phyloP scores from a whole-genome alignment of 2,113 vertebrate genomes.

The Vulpes ferrilata region DNA sequence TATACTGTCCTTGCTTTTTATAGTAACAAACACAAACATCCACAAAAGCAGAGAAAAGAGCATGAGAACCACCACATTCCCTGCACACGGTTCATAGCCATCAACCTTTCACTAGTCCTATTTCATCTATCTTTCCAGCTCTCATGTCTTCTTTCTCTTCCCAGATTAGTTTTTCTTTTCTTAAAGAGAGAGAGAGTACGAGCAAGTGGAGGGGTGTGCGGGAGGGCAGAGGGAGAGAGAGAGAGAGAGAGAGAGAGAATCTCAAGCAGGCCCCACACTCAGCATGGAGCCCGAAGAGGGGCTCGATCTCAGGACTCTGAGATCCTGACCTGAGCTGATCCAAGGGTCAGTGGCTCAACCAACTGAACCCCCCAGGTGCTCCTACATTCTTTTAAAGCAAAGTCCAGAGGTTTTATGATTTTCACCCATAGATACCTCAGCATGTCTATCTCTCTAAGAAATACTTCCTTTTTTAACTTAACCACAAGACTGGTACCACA shows the following conservation, averaged over 20 bases:
- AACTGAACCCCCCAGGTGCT: background rate
- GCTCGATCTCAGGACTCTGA: background rate
- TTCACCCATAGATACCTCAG: constrained; percentile 17
- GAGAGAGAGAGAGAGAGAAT: background rate
- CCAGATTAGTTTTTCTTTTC: background rate
- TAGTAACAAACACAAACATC: background rate
- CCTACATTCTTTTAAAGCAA: constrained; percentile 16
- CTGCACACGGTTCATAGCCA: background rate
- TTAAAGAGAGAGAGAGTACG: background rate
- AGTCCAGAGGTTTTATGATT: constrained; percentile 6
- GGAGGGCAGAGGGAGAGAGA: background rate
- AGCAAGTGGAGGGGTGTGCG: background rate
- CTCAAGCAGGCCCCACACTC: background rate
- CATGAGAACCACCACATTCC: background rate
- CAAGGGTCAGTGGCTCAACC: background rate
- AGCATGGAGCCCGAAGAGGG: background rate
- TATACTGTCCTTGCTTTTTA: background rate
- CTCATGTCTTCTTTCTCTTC: background rate
- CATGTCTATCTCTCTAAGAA: background rate
- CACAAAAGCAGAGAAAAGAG: background rate
- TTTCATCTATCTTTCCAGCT: background rate
- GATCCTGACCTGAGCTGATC: background rate
- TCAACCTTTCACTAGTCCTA: background rate
- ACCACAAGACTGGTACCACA: background rate
- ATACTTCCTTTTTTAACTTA: constrained; percentile 33